Conservation (phyloP, 1,140 invertebrate genomes). For the Lepidostoma basale region DNA sequence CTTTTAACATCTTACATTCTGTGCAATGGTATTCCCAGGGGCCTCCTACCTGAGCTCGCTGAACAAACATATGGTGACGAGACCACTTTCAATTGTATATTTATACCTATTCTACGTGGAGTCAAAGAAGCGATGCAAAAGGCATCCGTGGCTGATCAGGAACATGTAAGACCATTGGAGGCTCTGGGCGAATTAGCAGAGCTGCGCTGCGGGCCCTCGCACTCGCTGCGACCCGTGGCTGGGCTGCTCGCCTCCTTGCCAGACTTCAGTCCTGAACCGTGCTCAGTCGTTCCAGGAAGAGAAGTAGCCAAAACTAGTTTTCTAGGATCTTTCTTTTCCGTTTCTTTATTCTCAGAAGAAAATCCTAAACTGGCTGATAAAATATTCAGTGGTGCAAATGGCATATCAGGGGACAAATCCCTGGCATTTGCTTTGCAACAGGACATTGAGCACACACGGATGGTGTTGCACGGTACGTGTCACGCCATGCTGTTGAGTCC, state of each 20-base stretch:
- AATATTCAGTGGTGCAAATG: conserved; percentile 49
- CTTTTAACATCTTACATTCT: conserved; percentile 56
- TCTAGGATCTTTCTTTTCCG: conserved; percentile 86
- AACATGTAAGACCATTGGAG: conserved; percentile 52
- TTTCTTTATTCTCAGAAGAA: conserved; percentile 93
- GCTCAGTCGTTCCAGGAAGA: conserved; percentile 74
- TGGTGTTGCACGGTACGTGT: conserved; percentile 79
- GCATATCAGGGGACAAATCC: conserved; percentile 59
- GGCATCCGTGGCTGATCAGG: conserved; percentile 41
- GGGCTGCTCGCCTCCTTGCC: conserved; percentile 74
- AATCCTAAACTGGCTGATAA: conserved; percentile 77
- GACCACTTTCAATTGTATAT: conserved; percentile 53
- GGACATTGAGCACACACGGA: conserved; percentile 74
- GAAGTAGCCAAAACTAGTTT: conserved; percentile 84
- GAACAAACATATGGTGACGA: conserved; percentile 54
- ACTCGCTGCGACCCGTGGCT: conserved; percentile 73
- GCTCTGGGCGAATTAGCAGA: conserved; percentile 51
- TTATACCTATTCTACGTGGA: conserved; percentile 55
- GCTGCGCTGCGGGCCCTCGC: conserved; percentile 52
- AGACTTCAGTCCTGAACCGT: conserved; percentile 77
- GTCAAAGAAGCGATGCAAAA: conserved; percentile 57
- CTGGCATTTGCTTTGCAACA: conserved; percentile 70
- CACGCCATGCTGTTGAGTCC: conserved; percentile 84
- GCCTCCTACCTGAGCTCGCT: conserved; percentile 56
- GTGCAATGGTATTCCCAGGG: conserved; percentile 53